Percentiles rank a stretch among this genome's conserved stretches.
Conservation (phyloP, 2,888 invertebrate genomes). For the Oligia fasciuncula region DNA sequence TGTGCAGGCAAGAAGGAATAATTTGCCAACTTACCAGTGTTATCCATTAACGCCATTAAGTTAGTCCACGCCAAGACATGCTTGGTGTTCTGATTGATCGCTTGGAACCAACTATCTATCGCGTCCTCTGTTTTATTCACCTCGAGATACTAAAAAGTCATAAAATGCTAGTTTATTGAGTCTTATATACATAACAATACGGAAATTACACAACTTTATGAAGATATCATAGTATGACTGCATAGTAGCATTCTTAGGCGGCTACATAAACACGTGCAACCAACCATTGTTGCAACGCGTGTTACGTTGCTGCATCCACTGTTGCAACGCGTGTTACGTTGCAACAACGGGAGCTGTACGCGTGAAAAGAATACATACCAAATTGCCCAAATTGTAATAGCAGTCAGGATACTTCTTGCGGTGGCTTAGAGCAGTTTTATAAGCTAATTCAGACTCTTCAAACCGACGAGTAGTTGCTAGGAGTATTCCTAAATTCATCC, state of each 20-base stretch:
- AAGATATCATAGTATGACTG: neutral
- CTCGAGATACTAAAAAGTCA: conserved; percentile 93
- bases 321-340: neutral
- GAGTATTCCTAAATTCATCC: conserved; percentile 99
- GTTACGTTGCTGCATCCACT: neutral
- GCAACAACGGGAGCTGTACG: neutral
- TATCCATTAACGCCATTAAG: conserved; percentile 95
- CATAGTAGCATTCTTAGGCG: neutral
- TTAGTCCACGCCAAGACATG: conserved; percentile 98
- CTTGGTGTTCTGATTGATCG: conserved; percentile 93
- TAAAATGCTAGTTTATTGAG: neutral
- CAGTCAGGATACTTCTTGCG: conserved; percentile 97
- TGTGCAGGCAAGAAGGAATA: neutral
- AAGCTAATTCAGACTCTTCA: conserved; percentile 94
- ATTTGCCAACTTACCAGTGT: conserved; percentile 86
- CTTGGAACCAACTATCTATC: conserved; percentile 94
- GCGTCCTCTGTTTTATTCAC: conserved; percentile 93
- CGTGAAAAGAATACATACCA: conserved; percentile 90
- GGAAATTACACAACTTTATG: neutral
- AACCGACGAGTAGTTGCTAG: conserved; percentile 93
- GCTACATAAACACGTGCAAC: neutral
- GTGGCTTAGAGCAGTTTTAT: conserved; percentile 94
- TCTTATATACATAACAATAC: neutral
- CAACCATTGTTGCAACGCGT: neutral
- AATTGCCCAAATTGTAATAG: conserved; percentile 97